Evolutionary conservation across 2,113 vertebrate genomes (phyloP).

Genomic region (Caloenas nicobarica): DNA sequence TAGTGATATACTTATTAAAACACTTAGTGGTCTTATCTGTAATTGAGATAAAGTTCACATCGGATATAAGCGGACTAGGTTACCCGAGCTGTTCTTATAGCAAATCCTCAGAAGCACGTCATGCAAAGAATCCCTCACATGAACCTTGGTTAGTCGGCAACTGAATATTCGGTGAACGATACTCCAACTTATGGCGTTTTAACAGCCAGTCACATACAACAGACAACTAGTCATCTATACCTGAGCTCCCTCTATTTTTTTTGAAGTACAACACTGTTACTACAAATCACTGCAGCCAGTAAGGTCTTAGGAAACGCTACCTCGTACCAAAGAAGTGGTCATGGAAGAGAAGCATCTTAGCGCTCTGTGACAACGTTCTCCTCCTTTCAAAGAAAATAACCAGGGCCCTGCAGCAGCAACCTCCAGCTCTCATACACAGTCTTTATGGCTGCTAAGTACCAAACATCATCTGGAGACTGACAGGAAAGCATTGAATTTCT

Average conservation of each 20-base stretch:
- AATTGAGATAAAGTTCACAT: slow-evolving; percentile 22
- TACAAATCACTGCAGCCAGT: accelerated
- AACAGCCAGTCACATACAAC: background rate
- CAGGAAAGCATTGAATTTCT: background rate
- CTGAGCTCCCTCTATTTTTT: background rate
- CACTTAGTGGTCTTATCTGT: slow-evolving; percentile 3
- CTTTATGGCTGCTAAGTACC: background rate
- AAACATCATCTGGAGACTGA: background rate
- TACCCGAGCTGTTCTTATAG: background rate
- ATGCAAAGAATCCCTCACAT: background rate
- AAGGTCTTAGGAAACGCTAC: background rate
- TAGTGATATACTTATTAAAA: background rate
- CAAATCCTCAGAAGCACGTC: background rate
- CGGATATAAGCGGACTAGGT: background rate
- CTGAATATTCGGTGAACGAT: background rate
- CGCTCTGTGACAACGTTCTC: background rate
- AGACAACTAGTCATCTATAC: background rate
- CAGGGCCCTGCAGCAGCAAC: background rate
- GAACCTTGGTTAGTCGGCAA: background rate
- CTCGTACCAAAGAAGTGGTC: background rate
- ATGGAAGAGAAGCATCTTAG: background rate
- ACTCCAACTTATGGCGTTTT: background rate
- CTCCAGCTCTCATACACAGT: background rate
- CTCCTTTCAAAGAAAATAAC: background rate
- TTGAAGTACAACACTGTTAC: background rate